Evolutionary conservation across 2,797 vertebrate species (phyloP), one percentile per base, ranked within the genome.

Genomic region (Allobates femoralis): DNA sequence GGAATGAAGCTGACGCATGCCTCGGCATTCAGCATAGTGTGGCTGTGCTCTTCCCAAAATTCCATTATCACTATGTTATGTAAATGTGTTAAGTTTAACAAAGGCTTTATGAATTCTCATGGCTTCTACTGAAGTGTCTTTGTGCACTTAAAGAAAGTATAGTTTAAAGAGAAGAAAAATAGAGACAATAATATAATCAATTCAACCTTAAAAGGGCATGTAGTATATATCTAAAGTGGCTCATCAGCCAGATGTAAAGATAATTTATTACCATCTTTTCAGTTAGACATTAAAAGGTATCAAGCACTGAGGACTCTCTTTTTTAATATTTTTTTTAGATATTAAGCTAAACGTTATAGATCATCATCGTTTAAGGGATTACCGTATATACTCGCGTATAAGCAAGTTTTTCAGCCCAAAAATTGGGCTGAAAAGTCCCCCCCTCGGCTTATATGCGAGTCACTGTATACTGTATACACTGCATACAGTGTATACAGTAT

Each of bases 1-100:
- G 60, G 81, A 89, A 91, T 89, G 88, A 89, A 90, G 88, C 81
- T 91, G 28, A 88, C 79, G 84, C 84, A 90, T 84, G 58, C 51
- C 14, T 85, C 83, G 80, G 50, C 84, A 79, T 83, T 85, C 74
- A 86, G 86, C 85, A 82, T 1, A 75, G 51, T 56, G 60, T 21
- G 88, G 64, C 19, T 79, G 58, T 12, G 66, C 77, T 37, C 81
- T 85, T 78, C 71, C 51, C 55, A 87, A 37, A 50, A 84, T 28
- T 77, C 5, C 87, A 3, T 74, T 90, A 71, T 89, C 85, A 10
- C 10, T 21, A 3, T n/a, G 86, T 87, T 77, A 88, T 88, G 86
- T 85, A 66, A 66, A 64, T 74, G 51, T 86, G 23, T 77, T 87
- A 3, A 60, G 2, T 81, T 84, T 32, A 66, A 16, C 50, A 46